These are phyloP conservation scores for Arizona elegans DNA, from an alignment of 2,113 vertebrate species.

Conservation along the genomic window DNA sequence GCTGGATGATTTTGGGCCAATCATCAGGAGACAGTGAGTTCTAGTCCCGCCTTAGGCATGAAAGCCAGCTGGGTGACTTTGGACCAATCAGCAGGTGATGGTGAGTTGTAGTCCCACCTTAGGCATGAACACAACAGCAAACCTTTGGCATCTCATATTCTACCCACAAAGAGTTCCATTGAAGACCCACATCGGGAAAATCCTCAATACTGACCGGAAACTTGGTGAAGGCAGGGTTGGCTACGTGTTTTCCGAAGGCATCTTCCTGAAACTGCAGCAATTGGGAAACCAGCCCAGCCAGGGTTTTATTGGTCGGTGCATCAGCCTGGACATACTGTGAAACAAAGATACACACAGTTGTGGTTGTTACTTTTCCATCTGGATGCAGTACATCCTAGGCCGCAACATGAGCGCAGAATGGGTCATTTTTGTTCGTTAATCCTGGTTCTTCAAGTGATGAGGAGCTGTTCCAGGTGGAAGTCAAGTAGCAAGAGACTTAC, in stretches of 20 bases:
- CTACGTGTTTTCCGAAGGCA: conserved; percentile 92
- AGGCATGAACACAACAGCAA: no score
- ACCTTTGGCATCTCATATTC: fast-evolving
- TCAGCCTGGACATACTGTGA: conserved; percentile 92
- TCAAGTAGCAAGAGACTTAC: no score
- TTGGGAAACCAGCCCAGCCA: conserved; percentile 91
- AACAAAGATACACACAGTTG: conserved; percentile 23
- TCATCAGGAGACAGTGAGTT: no score
- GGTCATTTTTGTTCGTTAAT: not conserved
- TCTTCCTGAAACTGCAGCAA: conserved; percentile 98
- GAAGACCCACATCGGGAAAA: not conserved
- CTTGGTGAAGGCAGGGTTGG: conserved; percentile 96
- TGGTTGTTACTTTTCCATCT: fast-evolving
- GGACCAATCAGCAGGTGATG: no score
- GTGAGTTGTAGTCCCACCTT: no score
- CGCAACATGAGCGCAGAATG: fast-evolving
- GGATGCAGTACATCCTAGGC: not conserved
- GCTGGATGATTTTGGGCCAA: no score
- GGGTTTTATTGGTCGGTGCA: conserved; percentile 90
- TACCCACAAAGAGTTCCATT: fast-evolving
- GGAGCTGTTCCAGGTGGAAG: not conserved
- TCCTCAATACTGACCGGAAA: conserved; percentile 82
- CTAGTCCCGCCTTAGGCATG: no score
- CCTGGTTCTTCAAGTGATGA: not conserved
- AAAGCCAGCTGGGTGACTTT: no score